Percentiles rank a stretch among this genome's conserved stretches.
These are phyloP conservation scores for Nannoperca obscura DNA, from an alignment of 2,797 vertebrate genomes.

Conservation along the genomic window DNA sequence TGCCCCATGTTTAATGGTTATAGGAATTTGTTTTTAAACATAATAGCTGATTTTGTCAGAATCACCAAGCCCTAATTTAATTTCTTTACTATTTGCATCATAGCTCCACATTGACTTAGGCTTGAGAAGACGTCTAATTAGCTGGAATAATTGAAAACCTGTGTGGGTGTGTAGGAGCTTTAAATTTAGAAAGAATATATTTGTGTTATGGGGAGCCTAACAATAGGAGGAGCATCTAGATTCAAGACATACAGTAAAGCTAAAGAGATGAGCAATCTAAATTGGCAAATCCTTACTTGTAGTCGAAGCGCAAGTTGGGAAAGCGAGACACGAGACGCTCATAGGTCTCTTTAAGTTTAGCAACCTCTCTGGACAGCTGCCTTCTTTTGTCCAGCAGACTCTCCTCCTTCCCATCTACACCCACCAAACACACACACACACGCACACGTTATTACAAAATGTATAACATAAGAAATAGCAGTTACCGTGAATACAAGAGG, in stretches of 20 bases:
- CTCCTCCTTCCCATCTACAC: slow-evolving; percentile 90
- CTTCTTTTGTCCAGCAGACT: slow-evolving; percentile 86
- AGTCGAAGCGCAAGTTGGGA: slow-evolving; percentile 92
- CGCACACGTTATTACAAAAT: not conserved
- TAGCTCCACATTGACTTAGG: not conserved
- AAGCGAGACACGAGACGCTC: slow-evolving; percentile 90
- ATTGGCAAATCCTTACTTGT: slow-evolving; percentile 85
- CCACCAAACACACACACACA: not conserved
- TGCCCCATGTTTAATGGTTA: not conserved
- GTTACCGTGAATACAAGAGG: not conserved
- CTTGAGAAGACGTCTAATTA: not conserved
- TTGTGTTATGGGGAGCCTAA: not conserved
- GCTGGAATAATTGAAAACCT: too few species aligned
- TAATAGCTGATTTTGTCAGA: not conserved
- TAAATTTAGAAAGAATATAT: not conserved
- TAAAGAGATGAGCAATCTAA: not conserved
- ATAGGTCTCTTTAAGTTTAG: slow-evolving; percentile 85
- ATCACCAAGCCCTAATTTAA: not conserved
- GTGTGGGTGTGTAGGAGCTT: not conserved
- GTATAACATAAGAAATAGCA: not conserved
- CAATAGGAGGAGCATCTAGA: not conserved
- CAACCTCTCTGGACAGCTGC: slow-evolving; percentile 83
- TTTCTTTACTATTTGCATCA: not conserved
- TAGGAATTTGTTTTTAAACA: too few species aligned
- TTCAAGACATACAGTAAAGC: not conserved